A percentile compares a stretch with the other conserved stretches of the same genome.
These are phyloP conservation scores for Actinopyga echinites DNA, from an alignment of 53 echinoderm and acorn worm genomes.

Conservation along the genomic window DNA sequence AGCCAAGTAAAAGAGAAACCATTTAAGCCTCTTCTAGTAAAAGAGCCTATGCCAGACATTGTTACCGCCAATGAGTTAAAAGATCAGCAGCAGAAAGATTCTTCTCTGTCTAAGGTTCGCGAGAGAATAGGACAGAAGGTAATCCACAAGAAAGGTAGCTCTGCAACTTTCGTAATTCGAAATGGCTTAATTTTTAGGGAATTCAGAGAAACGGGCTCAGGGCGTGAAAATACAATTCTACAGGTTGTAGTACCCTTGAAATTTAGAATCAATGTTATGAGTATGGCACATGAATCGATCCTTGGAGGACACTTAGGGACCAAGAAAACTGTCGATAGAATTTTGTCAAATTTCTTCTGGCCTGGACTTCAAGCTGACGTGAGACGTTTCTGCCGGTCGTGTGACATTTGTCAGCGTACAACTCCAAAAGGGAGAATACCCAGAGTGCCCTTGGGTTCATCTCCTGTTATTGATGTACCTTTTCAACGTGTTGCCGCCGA, in stretches of 20 bases:
- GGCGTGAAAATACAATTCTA: slow-evolving; percentile 24
- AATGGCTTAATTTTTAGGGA: slow-evolving; percentile 39
- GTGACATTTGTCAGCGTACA: slow-evolving; percentile 69
- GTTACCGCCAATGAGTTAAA: slow-evolving; percentile 11
- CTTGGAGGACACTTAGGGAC: slow-evolving; percentile 58
- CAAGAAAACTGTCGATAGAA: slow-evolving; percentile 52
- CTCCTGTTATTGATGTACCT: slow-evolving; percentile 51
- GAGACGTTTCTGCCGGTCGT: slow-evolving; percentile 46
- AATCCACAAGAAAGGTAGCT: background rate
- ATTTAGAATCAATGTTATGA: slow-evolving; percentile 42
- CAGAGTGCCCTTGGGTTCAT: slow-evolving; percentile 54
- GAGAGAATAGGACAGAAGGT: slow-evolving; percentile 20
- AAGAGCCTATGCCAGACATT: slow-evolving; percentile 27
- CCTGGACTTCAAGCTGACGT: slow-evolving; percentile 52
- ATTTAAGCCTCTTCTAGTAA: slow-evolving; percentile 43
- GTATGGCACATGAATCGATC: slow-evolving; percentile 60
- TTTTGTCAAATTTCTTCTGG: slow-evolving; percentile 47
- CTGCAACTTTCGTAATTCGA: background rate
- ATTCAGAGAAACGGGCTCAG: slow-evolving; percentile 17
- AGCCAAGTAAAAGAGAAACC: slow-evolving; percentile 25
- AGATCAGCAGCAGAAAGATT: slow-evolving; percentile 36
- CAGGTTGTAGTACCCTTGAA: slow-evolving; percentile 50
- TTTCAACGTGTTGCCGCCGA: slow-evolving; percentile 57
- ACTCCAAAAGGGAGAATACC: slow-evolving; percentile 51
- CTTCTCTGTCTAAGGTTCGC: slow-evolving; percentile 5